Evolutionary conservation across 2,888 invertebrate genomes (phyloP).

Genomic region (Drosophila paramelanica): DNA sequence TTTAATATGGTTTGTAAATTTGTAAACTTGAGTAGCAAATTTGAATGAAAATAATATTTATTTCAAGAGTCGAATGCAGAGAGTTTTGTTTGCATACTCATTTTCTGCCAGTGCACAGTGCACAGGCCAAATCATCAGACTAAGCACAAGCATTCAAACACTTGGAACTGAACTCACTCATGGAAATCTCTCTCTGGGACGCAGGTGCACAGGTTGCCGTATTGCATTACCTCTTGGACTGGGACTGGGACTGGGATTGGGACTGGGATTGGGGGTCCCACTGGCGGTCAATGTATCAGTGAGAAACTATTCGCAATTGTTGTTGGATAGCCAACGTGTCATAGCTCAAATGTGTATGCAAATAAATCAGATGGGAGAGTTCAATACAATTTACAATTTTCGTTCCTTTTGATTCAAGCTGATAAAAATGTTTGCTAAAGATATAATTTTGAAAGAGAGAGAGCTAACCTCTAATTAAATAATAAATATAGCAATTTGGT

Average conservation of each 20-base stretch:
- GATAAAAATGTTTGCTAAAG: too few species aligned
- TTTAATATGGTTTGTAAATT: too few species aligned
- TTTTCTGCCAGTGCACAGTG: slow-evolving; percentile 2
- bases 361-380: slow-evolving; percentile 39
- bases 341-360: slow-evolving; percentile 50
- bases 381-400: slow-evolving; percentile 6
- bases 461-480: too few species aligned
- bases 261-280: too few species aligned
- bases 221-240: slow-evolving; percentile 23
- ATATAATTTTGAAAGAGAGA: too few species aligned
- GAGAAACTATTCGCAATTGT: slow-evolving; percentile 43
- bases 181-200: slow-evolving; percentile 1
- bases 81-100: too few species aligned
- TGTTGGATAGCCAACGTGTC: slow-evolving; percentile 47
- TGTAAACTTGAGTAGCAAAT: too few species aligned
- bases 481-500: not conserved
- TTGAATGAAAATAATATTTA: too few species aligned
- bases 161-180: slow-evolving; percentile 12
- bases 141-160: slow-evolving; percentile 5
- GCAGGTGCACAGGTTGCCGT: slow-evolving; percentile 29
- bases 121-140: not conserved
- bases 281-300: slow-evolving; percentile 14
- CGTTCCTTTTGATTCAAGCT: too few species aligned
- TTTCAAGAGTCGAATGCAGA: too few species aligned
- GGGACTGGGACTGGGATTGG: not conserved